Percentiles rank a stretch among this genome's conserved stretches.
Evolutionary conservation across 2,888 invertebrate species (phyloP).

Genomic region (Mactromeris polynyma): DNA sequence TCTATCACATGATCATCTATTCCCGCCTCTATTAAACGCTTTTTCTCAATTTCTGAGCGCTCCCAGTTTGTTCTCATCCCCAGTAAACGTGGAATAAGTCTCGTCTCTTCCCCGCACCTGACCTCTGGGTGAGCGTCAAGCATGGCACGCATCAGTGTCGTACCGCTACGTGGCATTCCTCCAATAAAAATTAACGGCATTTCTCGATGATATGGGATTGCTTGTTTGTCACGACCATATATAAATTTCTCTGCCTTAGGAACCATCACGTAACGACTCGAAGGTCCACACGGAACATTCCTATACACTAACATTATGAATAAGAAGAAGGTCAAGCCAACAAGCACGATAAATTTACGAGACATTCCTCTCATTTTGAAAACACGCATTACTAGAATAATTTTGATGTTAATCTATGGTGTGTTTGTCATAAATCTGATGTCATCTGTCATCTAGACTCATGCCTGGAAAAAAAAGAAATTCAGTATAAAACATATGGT

Average conservation of each 20-base stretch:
- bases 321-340: slow-evolving; percentile 14
- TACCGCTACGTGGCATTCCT: slow-evolving; percentile 98
- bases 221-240: slow-evolving; percentile 76
- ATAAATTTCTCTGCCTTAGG: slow-evolving; percentile 76
- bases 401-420: neutral
- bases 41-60: slow-evolving; percentile 90
- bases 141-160: slow-evolving; percentile 99
- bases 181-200: slow-evolving; percentile 92
- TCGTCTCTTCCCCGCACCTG: slow-evolving; percentile 97
- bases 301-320: slow-evolving; percentile 60
- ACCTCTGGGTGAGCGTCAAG: slow-evolving; percentile 99
- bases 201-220: slow-evolving; percentile 74
- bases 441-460: neutral
- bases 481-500: neutral
- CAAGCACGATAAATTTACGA: slow-evolving; percentile 11
- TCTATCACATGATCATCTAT: slow-evolving; percentile 97
- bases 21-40: slow-evolving; percentile 82
- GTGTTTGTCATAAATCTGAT: neutral
- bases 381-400: neutral
- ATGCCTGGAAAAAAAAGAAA: neutral
- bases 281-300: slow-evolving; percentile 73
- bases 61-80: slow-evolving; percentile 98
- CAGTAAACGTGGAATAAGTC: slow-evolving; percentile 98
- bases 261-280: slow-evolving; percentile 78
- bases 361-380: slow-evolving; percentile 39